A percentile compares a stretch with the other conserved stretches of the same genome.
Evolutionary conservation across 2,113 vertebrate genomes (phyloP).

Genomic region (Andinoacara biseriatus): DNA sequence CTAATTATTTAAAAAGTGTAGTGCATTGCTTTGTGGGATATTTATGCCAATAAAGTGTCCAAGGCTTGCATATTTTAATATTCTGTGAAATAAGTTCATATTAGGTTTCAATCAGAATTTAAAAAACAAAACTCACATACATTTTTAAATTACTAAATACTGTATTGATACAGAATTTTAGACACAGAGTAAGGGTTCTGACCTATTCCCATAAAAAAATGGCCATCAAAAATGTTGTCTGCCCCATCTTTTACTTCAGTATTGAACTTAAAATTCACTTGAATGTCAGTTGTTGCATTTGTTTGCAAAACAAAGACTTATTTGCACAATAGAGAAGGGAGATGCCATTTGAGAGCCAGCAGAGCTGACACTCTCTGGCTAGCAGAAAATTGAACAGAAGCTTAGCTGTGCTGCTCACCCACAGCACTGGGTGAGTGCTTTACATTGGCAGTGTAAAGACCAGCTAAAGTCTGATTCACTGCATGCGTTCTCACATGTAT

Average conservation of each 20-base stretch:
- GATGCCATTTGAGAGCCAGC: neutral
- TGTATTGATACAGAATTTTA: neutral
- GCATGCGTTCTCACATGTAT: neutral
- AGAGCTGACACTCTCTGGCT: neutral
- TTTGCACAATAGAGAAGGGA: neutral
- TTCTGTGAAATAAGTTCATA: no score
- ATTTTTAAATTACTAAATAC: neutral
- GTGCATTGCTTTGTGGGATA: neutral
- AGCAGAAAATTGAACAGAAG: neutral
- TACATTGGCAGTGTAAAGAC: neutral
- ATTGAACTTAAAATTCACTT: neutral
- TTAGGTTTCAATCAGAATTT: no score
- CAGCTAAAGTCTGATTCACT: no score
- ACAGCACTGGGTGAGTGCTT: neutral
- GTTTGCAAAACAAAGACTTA: neutral
- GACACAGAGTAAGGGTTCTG: neutral
- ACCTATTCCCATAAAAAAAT: neutral
- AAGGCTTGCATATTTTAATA: neutral
- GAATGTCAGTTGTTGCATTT: neutral
- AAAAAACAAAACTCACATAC: neutral
- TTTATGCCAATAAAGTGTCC: neutral
- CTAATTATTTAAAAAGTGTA: neutral
- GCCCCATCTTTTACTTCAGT: fast-evolving
- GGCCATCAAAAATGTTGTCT: neutral
- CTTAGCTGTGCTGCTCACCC: neutral